Conservation (phyloP, 2,888 invertebrate genomes). For the Nemotelus pantherinus region DNA sequence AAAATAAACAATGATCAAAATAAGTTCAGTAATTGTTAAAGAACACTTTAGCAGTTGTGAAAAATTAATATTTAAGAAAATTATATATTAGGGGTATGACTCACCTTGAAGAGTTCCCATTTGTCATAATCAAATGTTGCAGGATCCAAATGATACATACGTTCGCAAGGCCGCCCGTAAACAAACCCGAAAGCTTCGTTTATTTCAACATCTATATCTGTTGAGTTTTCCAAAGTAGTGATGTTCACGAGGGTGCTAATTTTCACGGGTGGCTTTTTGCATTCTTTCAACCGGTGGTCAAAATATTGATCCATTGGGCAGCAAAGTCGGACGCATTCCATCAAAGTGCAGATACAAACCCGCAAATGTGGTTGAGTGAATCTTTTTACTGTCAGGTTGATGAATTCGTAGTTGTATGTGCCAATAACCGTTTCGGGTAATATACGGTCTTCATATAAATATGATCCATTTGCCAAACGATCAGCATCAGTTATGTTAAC, state of each 20-base stretch:
- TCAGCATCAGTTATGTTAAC: constrained; percentile 60
- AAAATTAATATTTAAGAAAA: no score
- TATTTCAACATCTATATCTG: constrained; percentile 52
- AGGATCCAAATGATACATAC: constrained; percentile 55
- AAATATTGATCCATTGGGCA: constrained; percentile 57
- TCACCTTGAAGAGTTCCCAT: constrained; percentile 56
- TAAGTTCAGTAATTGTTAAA: background rate
- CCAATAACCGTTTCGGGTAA: constrained; percentile 59
- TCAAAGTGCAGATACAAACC: constrained; percentile 62
- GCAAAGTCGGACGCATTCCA: constrained; percentile 62
- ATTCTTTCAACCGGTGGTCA: constrained; percentile 49
- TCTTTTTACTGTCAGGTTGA: constrained; percentile 22
- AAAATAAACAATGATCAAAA: constrained; percentile 10
- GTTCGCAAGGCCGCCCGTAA: constrained; percentile 52
- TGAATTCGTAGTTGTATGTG: constrained; percentile 55
- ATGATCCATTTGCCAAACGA: constrained; percentile 58
- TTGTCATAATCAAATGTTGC: constrained; percentile 54
- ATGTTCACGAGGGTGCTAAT: constrained; percentile 54
- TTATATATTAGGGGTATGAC: constrained; percentile 4
- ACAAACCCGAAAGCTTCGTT: constrained; percentile 22
- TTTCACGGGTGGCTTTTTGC: constrained; percentile 32
- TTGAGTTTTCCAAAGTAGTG: constrained; percentile 53
- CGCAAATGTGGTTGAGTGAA: constrained; percentile 55
- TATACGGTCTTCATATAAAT: constrained; percentile 57
- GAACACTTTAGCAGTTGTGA: no score